Percentiles rank a stretch among this genome's conserved stretches.
Evolutionary conservation across 2,888 invertebrate genomes (phyloP).

Genomic region (Malthinus seriepunctatus): DNA sequence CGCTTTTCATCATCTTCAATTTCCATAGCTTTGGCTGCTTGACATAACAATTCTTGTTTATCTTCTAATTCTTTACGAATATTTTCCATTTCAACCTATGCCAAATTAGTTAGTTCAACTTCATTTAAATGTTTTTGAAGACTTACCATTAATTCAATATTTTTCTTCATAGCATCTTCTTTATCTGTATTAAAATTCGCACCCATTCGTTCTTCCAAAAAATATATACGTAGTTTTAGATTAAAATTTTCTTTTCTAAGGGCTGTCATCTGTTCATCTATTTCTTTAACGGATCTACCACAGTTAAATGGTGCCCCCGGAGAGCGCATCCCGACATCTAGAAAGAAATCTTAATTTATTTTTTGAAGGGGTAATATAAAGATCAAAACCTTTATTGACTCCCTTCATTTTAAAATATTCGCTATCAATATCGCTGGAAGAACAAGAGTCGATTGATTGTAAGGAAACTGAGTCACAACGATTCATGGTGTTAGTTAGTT

Average conservation of each 20-base stretch:
- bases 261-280: slow-evolving; percentile 81
- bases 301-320: slow-evolving; percentile 45
- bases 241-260: slow-evolving; percentile 92
- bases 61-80: slow-evolving; percentile 75
- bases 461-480: slow-evolving; percentile 1
- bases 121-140: neutral
- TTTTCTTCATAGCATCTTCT: slow-evolving; percentile 68
- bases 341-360: neutral
- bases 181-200: slow-evolving; percentile 66
- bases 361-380: too few relatives aligned
- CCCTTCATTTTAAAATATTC: slow-evolving; percentile 10
- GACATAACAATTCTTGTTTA: slow-evolving; percentile 82
- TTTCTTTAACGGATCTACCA: slow-evolving; percentile 84
- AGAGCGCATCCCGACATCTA: slow-evolving; percentile 43
- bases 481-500: neutral
- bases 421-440: slow-evolving; percentile 18
- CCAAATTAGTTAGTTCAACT: slow-evolving; percentile 14
- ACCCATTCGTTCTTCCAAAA: slow-evolving; percentile 82
- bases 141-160: slow-evolving; percentile 67
- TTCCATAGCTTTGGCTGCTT: slow-evolving; percentile 83
- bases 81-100: slow-evolving; percentile 76
- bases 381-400: too few relatives aligned
- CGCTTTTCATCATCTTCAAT: slow-evolving; percentile 69
- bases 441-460: slow-evolving; percentile 7
- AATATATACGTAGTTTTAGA: slow-evolving; percentile 87